Evolutionary conservation across 2,797 vertebrate species (phyloP).

Genomic region (Dendrocincla fuliginosa): DNA sequence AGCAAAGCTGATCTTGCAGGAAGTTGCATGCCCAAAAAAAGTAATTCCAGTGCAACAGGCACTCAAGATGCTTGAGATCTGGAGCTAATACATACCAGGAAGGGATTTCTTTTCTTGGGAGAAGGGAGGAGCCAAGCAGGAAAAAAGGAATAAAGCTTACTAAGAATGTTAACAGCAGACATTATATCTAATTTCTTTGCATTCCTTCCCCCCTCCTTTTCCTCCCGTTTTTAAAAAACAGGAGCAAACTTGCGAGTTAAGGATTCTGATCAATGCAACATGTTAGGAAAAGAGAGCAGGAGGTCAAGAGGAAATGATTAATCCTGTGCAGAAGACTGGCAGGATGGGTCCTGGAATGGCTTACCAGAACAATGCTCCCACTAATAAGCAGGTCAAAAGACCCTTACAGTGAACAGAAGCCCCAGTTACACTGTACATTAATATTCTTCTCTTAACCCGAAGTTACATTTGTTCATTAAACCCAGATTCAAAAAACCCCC

Average conservation of each 20-base stretch:
- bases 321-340: conserved; percentile 72
- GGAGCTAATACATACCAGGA: conserved; percentile 61
- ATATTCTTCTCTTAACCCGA: background rate
- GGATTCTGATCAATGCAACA: conserved; percentile 80
- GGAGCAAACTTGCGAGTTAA: conserved; percentile 66
- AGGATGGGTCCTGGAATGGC: conserved; percentile 63
- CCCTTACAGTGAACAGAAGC: conserved; percentile 48
- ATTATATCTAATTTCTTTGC: conserved; percentile 64
- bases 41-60: conserved; percentile 42
- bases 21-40: conserved; percentile 19
- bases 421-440: conserved; percentile 53
- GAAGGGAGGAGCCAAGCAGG: conserved; percentile 31
- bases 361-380: conserved; percentile 63
- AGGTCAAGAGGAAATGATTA: conserved; percentile 81
- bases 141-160: conserved; percentile 35
- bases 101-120: conserved; percentile 57
- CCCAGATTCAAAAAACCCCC: background rate
- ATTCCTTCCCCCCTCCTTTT: conserved; percentile 55
- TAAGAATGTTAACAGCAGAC: conserved; percentile 67
- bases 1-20: conserved; percentile 49
- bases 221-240: conserved; percentile 61
- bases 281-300: conserved; percentile 72
- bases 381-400: conserved; percentile 65
- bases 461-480: conserved; percentile 27
- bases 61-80: conserved; percentile 48